Evolutionary conservation across 1,140 invertebrate species (phyloP).

Genomic region (Caenorhabditis elegans): DNA sequence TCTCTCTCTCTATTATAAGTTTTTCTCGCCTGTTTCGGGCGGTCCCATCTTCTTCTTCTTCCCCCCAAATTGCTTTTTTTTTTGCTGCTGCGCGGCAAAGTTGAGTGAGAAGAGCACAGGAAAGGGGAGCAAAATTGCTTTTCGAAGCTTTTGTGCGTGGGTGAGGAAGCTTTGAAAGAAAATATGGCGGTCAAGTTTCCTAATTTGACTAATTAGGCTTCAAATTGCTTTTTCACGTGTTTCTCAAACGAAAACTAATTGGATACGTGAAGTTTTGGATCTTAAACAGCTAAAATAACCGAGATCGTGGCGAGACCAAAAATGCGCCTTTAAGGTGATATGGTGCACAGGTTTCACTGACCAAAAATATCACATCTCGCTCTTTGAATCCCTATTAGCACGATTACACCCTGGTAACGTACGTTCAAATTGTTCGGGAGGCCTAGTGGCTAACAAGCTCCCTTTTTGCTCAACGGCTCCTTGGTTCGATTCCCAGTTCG

Average conservation of each 20-base stretch:
- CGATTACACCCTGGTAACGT: no score
- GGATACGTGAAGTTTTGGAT: no score
- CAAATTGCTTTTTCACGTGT: no score
- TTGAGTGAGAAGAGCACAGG: constrained; percentile 1
- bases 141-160: background rate
- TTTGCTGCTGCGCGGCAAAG: background rate
- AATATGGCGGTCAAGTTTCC: background rate
- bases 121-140: constrained; percentile 10
- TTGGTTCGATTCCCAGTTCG: background rate
- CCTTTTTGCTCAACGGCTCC: background rate
- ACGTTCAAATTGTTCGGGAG: background rate
- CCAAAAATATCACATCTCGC: no score
- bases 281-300: no score
- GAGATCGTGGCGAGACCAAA: no score
- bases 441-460: background rate
- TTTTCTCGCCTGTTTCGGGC: background rate
- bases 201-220: background rate
- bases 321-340: no score
- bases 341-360: no score
- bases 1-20: background rate
- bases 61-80: constrained; percentile 17
- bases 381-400: no score
- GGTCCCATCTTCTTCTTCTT: background rate
- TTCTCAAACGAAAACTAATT: no score
- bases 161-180: background rate